phyloP scores from a whole-genome alignment of 2,797 vertebrate species.

The Aldrovandia affinis region DNA sequence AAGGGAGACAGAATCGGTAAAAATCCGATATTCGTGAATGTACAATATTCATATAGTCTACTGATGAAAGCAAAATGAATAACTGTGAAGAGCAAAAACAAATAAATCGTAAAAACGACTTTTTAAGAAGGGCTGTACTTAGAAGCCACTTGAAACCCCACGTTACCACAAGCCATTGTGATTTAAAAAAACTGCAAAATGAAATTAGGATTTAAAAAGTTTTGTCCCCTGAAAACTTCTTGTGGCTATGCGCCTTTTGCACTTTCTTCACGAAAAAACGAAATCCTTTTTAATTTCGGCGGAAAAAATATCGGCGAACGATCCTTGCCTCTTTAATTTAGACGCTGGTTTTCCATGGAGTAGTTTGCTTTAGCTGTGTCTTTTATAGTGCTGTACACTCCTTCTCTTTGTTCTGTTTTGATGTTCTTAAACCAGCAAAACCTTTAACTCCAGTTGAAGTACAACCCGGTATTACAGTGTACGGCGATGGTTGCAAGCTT shows the following conservation, averaged over 20 bases:
- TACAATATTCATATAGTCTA: conserved; percentile 53
- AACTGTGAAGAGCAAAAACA: conserved; percentile 8
- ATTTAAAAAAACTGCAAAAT: neutral
- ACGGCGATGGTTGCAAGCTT: conserved; percentile 67
- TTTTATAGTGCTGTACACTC: conserved; percentile 72
- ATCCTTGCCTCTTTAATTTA: conserved; percentile 37
- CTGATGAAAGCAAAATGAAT: conserved; percentile 38
- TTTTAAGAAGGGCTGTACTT: conserved; percentile 23
- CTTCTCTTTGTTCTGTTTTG: conserved; percentile 78
- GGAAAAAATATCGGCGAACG: conserved; percentile 60
- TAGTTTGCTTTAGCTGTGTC: conserved; percentile 69
- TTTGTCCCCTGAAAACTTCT: conserved; percentile 38
- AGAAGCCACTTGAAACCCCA: conserved; percentile 30
- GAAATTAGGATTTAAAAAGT: conserved; percentile 33
- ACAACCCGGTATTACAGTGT: conserved; percentile 74
- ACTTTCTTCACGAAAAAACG: conserved; percentile 41
- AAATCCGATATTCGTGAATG: conserved; percentile 33
- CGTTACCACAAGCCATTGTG: conserved; percentile 19
- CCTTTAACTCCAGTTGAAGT: conserved; percentile 72
- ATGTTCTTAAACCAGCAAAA: conserved; percentile 36
- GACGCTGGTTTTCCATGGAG: conserved; percentile 24
- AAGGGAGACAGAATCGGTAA: conserved; percentile 42
- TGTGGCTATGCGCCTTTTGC: conserved; percentile 59
- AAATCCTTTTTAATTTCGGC: conserved; percentile 51
- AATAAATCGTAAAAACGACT: conserved; percentile 8